Conservation (phyloP, 2,797 vertebrate species). For the Otolemur crassicaudatus region DNA sequence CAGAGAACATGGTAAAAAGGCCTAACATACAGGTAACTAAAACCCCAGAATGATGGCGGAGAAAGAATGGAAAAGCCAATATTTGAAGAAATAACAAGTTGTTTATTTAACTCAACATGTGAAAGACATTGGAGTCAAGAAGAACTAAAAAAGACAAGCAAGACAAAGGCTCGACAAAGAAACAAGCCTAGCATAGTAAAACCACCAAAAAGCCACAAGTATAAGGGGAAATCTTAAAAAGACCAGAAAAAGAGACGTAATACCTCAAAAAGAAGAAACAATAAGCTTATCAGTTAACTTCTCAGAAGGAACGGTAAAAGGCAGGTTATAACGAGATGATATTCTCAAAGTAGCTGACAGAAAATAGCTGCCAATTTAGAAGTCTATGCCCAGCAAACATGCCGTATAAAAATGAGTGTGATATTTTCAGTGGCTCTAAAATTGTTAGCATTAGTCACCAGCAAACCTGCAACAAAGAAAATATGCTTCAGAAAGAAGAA, state of each 20-base stretch:
- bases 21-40: neutral
- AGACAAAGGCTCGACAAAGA: neutral
- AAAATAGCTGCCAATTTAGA: neutral
- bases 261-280: neutral
- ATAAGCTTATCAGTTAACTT: neutral
- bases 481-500: neutral
- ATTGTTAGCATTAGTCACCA: neutral
- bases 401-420: neutral
- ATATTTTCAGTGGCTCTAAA: conserved; percentile 23
- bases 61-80: neutral
- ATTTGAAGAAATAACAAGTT: conserved; percentile 10
- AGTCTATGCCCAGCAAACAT: neutral
- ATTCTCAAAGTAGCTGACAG: neutral
- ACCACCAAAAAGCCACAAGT: neutral
- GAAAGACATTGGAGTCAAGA: neutral
- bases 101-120: neutral
- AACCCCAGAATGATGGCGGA: neutral
- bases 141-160: neutral
- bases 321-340: neutral
- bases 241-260: neutral
- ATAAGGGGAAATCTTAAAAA: neutral
- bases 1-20: neutral
- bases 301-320: neutral
- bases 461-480: neutral
- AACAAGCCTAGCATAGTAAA: neutral